Evolutionary conservation across 2,888 invertebrate genomes (phyloP), one percentile per base, ranked within the genome.

Genomic region (Heliconius sara): DNA sequence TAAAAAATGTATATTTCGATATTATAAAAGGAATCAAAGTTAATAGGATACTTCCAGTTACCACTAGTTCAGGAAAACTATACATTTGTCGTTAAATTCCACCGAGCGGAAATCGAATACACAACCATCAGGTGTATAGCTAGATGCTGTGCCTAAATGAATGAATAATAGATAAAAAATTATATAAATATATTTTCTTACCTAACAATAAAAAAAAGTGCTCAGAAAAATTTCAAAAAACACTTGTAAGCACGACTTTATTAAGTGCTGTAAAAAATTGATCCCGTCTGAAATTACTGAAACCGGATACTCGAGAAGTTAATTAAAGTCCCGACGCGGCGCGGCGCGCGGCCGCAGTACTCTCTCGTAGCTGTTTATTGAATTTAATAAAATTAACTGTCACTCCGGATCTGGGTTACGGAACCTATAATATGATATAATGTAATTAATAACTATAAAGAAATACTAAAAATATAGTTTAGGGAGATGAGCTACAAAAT

Each of bases 231-330:
- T 60, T 25, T 39, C 52, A n/a, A 57, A n/a, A 73, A 73, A 73
- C n/a, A 60, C 73, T 60, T 39, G 57, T 73, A 39, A 73, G 25
- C 75, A 25, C 65, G 27, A 65, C 43, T 78, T 67, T 74, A 73
- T 68, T 68, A 74, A 79, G 68, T 66, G 72, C 39, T 67, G 73
- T 60, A 74, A 79, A 79, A 78, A 79, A 79, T 74, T 75, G 78
- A 75, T 75, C 60, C 68, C 63, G 60, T 25, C 74, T 81, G 52
- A 47, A 79, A 79, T 79, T 79, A 79, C 77, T 76, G 70, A 79
- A 71, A 77, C 74, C 75, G 79, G 77, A 74, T 77, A 68, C 75
- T 79, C 47, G 57, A 77, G 74, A 76, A 81, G 81, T 81, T 81
- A 79, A 81, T 81, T 81, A 81, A 79, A 78, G 70, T 76, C 63